Evolutionary conservation across 2,113 vertebrate genomes (phyloP).

Genomic region (Catharus fuscescens): DNA sequence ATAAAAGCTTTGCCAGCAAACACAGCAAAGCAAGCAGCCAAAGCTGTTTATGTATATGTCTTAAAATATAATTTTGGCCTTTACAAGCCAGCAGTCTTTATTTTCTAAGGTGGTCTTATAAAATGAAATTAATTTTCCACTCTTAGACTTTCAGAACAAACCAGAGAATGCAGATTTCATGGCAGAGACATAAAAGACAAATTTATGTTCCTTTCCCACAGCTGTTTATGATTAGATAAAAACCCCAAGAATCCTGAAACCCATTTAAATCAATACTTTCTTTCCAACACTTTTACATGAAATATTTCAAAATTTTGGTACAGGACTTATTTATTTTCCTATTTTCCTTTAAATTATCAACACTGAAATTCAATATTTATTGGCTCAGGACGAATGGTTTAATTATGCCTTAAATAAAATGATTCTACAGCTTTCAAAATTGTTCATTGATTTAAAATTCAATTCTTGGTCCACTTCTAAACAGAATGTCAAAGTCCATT

Average conservation of each 20-base stretch:
- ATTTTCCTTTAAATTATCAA: background rate
- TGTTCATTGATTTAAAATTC: background rate
- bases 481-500: background rate
- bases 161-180: background rate
- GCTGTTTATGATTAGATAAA: background rate
- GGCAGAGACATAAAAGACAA: background rate
- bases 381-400: background rate
- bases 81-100: background rate
- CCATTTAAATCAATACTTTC: background rate
- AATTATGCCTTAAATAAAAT: background rate
- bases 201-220: background rate
- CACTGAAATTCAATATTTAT: background rate
- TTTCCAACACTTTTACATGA: background rate
- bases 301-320: background rate
- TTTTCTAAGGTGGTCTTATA: background rate
- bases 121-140: slow-evolving; percentile 2
- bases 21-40: slow-evolving; percentile 27
- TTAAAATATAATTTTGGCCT: slow-evolving; percentile 1
- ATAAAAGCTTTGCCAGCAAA: slow-evolving; percentile 19
- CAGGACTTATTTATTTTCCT: background rate
- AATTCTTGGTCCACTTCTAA: background rate
- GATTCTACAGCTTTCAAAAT: background rate
- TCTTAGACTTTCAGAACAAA: background rate
- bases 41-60: background rate
- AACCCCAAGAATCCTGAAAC: background rate